Percentiles rank a stretch among this genome's conserved stretches.
phyloP scores from a whole-genome alignment of 2,113 vertebrate genomes.

The Rostratula benghalensis region DNA sequence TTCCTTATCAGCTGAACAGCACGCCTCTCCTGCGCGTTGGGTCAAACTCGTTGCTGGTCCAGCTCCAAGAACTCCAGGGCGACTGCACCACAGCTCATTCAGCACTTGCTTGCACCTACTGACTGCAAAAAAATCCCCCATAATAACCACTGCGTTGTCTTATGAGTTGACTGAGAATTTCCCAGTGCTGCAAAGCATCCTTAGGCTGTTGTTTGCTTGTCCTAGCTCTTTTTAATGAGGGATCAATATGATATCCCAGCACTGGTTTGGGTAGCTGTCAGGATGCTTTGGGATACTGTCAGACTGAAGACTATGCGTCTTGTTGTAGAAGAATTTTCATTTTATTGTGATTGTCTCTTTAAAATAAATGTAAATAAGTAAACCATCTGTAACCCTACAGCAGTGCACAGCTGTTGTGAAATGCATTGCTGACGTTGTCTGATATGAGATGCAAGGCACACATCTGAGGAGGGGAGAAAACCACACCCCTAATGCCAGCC shows the following conservation, averaged over 20 bases:
- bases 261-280: background rate
- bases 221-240: background rate
- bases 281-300: background rate
- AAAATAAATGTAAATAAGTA: background rate
- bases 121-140: background rate
- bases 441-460: background rate
- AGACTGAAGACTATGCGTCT: background rate
- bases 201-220: background rate
- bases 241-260: background rate
- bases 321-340: background rate
- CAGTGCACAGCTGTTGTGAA: background rate
- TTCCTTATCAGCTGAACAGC: conserved; percentile 53
- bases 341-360: background rate
- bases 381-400: background rate
- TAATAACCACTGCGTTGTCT: background rate
- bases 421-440: background rate
- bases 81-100: fast-evolving
- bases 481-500: background rate
- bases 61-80: conserved; percentile 28
- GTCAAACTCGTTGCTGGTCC: conserved; percentile 15
- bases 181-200: fast-evolving
- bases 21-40: background rate
- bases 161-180: fast-evolving
- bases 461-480: background rate
- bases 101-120: fast-evolving